A percentile compares a stretch with the other conserved stretches of the same genome.
phyloP scores from a whole-genome alignment of 1,140 invertebrate genomes.

The Prorops nasuta region DNA sequence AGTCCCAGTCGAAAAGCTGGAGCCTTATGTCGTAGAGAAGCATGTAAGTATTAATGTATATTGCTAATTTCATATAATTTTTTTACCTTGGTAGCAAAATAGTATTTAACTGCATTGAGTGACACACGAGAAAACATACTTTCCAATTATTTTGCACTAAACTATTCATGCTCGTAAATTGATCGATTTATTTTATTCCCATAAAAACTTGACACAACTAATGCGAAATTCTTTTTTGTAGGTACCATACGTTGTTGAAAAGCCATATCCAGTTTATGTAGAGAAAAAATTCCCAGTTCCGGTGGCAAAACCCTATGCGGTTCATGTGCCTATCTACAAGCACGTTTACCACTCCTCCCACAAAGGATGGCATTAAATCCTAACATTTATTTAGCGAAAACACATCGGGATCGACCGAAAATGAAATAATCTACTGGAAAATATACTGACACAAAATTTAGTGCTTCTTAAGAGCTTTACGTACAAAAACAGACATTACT shows the following conservation, averaged over 20 bases:
- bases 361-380: slow-evolving; percentile 39
- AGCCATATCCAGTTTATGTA: slow-evolving; percentile 67
- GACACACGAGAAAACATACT: too few species aligned
- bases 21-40: slow-evolving; percentile 74
- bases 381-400: too few species aligned
- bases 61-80: too few species aligned
- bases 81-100: too few species aligned
- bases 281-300: slow-evolving; percentile 52
- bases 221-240: slow-evolving; percentile 46
- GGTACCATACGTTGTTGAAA: slow-evolving; percentile 72
- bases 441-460: neutral
- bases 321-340: slow-evolving; percentile 78
- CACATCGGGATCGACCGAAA: too few species aligned
- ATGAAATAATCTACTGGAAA: neutral
- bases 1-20: slow-evolving; percentile 67
- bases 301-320: slow-evolving; percentile 68
- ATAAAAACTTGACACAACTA: too few species aligned
- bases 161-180: too few species aligned
- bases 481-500: too few species aligned
- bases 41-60: slow-evolving; percentile 35
- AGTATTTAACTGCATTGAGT: too few species aligned
- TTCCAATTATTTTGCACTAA: too few species aligned
- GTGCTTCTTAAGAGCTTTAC: slow-evolving; percentile 4
- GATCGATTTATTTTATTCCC: too few species aligned
- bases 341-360: slow-evolving; percentile 70